Percentiles rank a stretch among this genome's conserved stretches.
Evolutionary conservation across 1,140 invertebrate genomes (phyloP).

Genomic region (Drosophila guanche): DNA sequence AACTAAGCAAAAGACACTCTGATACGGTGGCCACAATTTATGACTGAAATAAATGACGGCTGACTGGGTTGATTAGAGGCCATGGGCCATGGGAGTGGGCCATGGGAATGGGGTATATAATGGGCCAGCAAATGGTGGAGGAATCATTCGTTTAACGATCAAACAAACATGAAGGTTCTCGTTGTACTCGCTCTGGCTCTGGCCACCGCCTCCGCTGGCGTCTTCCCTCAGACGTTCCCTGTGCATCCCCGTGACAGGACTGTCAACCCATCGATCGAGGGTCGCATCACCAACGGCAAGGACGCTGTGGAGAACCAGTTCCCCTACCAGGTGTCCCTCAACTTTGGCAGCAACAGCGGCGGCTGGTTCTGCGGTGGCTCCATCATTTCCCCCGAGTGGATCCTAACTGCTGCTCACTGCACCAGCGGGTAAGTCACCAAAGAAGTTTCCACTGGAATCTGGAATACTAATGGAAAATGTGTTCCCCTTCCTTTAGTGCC

Average conservation of each 20-base stretch:
- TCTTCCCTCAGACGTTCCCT: conserved; percentile 9
- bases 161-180: conserved; percentile 46
- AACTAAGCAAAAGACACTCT: not conserved
- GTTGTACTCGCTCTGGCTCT: conserved; percentile 46
- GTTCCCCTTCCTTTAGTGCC: not conserved
- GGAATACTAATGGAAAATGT: too few species aligned
- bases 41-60: too few species aligned
- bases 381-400: conserved; percentile 84
- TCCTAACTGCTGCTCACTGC: conserved; percentile 87
- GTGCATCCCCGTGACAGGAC: conserved; percentile 36
- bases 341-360: conserved; percentile 61
- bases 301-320: conserved; percentile 80
- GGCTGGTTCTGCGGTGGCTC: conserved; percentile 86
- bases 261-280: conserved; percentile 25
- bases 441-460: not conserved
- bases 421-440: conserved; percentile 24
- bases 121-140: not conserved
- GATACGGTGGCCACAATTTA: conserved; percentile 11
- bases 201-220: conserved; percentile 30
- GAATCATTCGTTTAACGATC: conserved; percentile 17
- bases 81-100: not conserved
- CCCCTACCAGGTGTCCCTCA: conserved; percentile 84
- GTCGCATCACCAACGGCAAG: conserved; percentile 66
- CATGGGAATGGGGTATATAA: conserved; percentile 8
- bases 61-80: not conserved